Evolutionary conservation across 2,113 vertebrate genomes (phyloP).

Genomic region (Zosterops lateralis): DNA sequence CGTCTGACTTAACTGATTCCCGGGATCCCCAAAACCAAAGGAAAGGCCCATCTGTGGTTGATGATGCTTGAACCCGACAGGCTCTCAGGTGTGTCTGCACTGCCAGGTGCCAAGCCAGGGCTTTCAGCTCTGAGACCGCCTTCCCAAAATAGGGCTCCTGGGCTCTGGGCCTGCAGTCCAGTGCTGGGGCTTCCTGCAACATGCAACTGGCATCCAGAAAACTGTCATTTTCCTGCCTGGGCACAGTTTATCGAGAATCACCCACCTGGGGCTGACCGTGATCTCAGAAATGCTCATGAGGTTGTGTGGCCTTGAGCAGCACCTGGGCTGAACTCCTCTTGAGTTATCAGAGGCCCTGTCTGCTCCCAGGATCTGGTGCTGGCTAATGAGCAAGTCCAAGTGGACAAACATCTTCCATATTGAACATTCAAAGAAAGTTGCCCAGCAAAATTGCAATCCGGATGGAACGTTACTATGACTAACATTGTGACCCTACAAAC

Average conservation of each 20-base stretch:
- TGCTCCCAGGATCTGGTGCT: too few relatives aligned
- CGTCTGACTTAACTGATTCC: too few relatives aligned
- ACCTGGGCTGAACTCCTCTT: neutral
- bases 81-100: neutral
- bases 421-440: neutral
- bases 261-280: neutral
- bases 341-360: neutral
- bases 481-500: too few relatives aligned
- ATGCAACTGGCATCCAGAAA: neutral
- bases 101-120: neutral
- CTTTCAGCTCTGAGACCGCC: neutral
- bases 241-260: rapidly evolving
- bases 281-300: neutral
- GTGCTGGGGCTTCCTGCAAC: neutral
- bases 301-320: rapidly evolving
- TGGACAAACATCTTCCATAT: rapidly evolving
- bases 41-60: rapidly evolving
- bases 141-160: neutral
- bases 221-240: neutral
- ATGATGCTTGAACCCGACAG: rapidly evolving
- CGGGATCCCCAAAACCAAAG: neutral
- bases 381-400: neutral
- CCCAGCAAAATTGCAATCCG: rapidly evolving
- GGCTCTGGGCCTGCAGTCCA: neutral
- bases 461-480: rapidly evolving